These are phyloP conservation scores for Zoanthus sansibaricus DNA, from an alignment of 92 coral and sea anemone genomes.

Conservation along the genomic window DNA sequence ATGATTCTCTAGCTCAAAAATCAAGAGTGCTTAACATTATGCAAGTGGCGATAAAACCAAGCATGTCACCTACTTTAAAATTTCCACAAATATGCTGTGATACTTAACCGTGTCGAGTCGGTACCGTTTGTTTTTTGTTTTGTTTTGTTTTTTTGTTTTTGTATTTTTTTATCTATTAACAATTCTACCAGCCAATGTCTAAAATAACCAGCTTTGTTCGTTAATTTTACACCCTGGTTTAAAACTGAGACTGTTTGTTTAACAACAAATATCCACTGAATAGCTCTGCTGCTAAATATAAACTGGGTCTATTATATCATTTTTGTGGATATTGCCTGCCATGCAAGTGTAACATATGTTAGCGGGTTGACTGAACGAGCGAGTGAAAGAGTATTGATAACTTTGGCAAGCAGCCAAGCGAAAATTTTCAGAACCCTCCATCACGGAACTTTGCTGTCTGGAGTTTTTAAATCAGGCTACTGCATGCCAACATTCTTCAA, in stretches of 20 bases:
- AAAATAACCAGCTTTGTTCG: background rate
- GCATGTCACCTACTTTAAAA: background rate
- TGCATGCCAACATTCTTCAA: too few relatives aligned
- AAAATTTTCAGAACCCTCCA: too few relatives aligned
- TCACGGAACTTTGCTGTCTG: too few relatives aligned
- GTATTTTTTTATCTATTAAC: background rate
- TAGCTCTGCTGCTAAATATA: constrained; percentile 9
- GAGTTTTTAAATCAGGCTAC: too few relatives aligned
- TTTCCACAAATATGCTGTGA: background rate
- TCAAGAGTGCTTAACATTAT: too few relatives aligned
- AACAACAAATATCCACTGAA: background rate
- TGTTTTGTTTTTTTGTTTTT: background rate
- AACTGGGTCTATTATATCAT: background rate
- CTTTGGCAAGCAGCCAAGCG: too few relatives aligned
- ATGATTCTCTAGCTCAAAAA: too few relatives aligned
- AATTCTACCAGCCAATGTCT: background rate
- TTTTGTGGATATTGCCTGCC: too few relatives aligned
- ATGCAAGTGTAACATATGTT: too few relatives aligned
- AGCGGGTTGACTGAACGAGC: too few relatives aligned
- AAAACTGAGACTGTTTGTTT: background rate
- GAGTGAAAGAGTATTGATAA: too few relatives aligned
- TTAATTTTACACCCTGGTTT: constrained; percentile 5
- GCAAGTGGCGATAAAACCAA: background rate
- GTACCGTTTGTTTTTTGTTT: too few relatives aligned
- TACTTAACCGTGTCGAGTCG: background rate